Conservation (phyloP, 2,797 vertebrate genomes). For the Lithobates pipiens region DNA sequence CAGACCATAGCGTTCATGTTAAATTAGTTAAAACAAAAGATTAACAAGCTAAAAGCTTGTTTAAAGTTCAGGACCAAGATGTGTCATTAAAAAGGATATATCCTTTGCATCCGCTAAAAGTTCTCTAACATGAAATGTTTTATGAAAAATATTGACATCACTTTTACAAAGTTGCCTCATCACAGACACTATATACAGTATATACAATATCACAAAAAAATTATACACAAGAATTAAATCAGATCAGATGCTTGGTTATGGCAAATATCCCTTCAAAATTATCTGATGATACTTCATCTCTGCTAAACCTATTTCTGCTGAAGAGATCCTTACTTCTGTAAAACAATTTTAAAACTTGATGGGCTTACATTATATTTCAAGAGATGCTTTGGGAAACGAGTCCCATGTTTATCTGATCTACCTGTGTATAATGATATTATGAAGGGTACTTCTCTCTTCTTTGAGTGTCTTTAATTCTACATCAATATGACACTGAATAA, state of each 20-base stretch:
- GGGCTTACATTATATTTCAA: neutral
- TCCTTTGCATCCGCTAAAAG: neutral
- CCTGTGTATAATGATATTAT: neutral
- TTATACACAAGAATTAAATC: neutral
- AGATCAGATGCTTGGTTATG: neutral
- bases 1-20: slow-evolving; percentile 31
- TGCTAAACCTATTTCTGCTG: neutral
- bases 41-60: slow-evolving; percentile 27
- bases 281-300: neutral
- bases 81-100: neutral
- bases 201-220: neutral
- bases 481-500: neutral
- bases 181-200: neutral
- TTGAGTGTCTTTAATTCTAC: neutral
- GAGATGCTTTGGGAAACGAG: neutral
- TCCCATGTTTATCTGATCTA: neutral
- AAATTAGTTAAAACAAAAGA: slow-evolving; percentile 44
- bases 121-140: neutral
- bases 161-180: neutral
- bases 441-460: neutral
- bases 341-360: neutral
- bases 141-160: neutral
- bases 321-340: neutral
- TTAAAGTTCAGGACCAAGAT: slow-evolving; percentile 8
- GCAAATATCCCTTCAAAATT: neutral